A percentile compares a stretch with the other conserved stretches of the same genome.
Conservation (phyloP, 2,888 invertebrate species). For the Pandemis corylana region DNA sequence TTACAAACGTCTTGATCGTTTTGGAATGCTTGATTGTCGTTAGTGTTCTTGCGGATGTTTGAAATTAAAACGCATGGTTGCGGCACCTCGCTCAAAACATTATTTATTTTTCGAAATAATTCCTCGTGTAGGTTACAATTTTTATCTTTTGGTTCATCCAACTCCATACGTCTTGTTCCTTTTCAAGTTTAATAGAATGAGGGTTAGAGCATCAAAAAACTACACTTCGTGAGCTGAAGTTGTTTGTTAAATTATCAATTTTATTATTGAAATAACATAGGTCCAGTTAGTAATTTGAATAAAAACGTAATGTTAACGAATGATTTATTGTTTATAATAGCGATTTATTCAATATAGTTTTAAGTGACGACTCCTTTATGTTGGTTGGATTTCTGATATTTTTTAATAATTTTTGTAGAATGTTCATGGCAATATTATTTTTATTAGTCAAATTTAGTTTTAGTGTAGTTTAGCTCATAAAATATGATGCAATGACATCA, state of each 20-base stretch:
- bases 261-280: neutral
- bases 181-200: neutral
- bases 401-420: conserved; percentile 1
- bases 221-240: neutral
- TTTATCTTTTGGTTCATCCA: neutral
- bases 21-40: neutral
- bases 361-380: conserved; percentile 15
- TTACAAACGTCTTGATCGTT: neutral
- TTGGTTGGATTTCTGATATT: conserved; percentile 6
- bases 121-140: conserved; percentile 44
- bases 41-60: neutral
- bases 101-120: conserved; percentile 58
- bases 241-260: neutral
- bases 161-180: neutral
- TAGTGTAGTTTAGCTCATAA: neutral
- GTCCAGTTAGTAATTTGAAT: neutral
- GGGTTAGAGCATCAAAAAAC: neutral
- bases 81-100: conserved; percentile 55
- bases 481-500: neutral
- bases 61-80: conserved; percentile 25
- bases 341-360: neutral
- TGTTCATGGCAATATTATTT: neutral
- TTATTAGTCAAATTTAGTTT: neutral
- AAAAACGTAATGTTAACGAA: neutral
- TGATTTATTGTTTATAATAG: neutral